Percentiles rank a stretch among this genome's conserved stretches.
phyloP scores from a whole-genome alignment of 2,888 invertebrate genomes.

The Epinotia nisella region DNA sequence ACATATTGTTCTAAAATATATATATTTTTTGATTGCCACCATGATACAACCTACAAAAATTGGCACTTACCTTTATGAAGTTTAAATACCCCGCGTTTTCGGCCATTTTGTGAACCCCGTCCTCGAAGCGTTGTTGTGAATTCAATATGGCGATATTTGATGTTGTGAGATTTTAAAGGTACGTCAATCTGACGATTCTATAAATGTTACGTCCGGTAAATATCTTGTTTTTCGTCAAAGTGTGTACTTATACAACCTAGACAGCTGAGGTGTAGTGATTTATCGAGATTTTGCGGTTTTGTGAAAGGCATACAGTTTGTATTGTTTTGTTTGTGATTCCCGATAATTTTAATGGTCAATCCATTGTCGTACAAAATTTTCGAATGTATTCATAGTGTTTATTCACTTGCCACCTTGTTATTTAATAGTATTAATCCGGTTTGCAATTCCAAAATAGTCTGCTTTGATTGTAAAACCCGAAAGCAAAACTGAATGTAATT shows the following conservation, averaged over 20 bases:
- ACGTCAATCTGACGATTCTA: slow-evolving; percentile 85
- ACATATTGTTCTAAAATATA: not conserved
- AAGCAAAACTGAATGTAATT: slow-evolving; percentile 76
- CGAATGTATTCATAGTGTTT: slow-evolving; percentile 55
- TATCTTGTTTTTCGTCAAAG: slow-evolving; percentile 67
- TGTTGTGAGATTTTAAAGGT: slow-evolving; percentile 85
- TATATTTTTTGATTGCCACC: not conserved
- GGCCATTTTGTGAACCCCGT: slow-evolving; percentile 79
- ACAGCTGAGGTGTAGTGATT: slow-evolving; percentile 55
- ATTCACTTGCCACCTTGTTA: slow-evolving; percentile 51
- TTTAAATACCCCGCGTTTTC: slow-evolving; percentile 70
- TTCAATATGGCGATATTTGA: slow-evolving; percentile 88
- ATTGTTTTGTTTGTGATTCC: slow-evolving; percentile 85
- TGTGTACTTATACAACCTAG: slow-evolving; percentile 55
- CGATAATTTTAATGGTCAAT: slow-evolving; percentile 75
- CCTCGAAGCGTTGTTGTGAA: slow-evolving; percentile 89
- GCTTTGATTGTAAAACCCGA: slow-evolving; percentile 59
- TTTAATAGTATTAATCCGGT: slow-evolving; percentile 47
- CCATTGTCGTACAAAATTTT: slow-evolving; percentile 69
- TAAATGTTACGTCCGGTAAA: slow-evolving; percentile 78
- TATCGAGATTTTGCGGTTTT: slow-evolving; percentile 58
- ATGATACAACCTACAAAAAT: not conserved
- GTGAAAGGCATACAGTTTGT: slow-evolving; percentile 75
- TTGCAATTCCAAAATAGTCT: slow-evolving; percentile 51
- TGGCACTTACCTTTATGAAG: not conserved